Base-by-base conservation (phyloP, 2,888 invertebrate species). In the Volucella inanis region DNA sequence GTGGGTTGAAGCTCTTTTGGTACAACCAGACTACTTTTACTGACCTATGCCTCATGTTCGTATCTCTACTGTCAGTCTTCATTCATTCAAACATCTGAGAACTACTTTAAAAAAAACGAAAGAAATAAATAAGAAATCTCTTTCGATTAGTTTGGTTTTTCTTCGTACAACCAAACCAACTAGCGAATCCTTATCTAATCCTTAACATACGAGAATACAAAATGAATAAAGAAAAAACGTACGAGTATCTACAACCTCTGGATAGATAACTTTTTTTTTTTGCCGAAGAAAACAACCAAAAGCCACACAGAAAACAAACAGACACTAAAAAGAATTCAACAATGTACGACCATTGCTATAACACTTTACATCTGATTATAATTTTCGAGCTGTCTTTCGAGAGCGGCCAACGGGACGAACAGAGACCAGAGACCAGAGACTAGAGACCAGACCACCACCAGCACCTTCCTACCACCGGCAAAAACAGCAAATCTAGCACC, bases 331-430 rank as follows among this genome's bases (percentile, higher is more conserved):
- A 64, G 52, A 72, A 55, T 64, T 81, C 50, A 72, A 72, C 81
- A 85, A 85, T 82, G 78, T 86, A 86, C 74, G 82, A 82, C 81
- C 78, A 75, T 77, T 82, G 82, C 82, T 68, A 82, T 86, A 86
- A 86, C 86, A 86, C 82, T 86, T 86, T 86, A 86, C 86, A 86
- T 86, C 86, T 86, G 86, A 86, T 86, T 86, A 82, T 82, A 81
- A 82, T 82, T 86, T 85, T 59, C 77, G 65, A 86, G 86, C 77
- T 86, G 82, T 82, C 85, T 85, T 81, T 81, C 52, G 76, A 22
- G 18, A 22, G 31, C 31, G 6, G 4, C 31, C 6, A 31, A 76
- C 57, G 72, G 76, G 72, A 81, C 72, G 76, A 50, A 57, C 31
- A 31, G 31, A 6, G 31, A 31, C 31, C 31, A 31, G 31, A 31